These are phyloP conservation scores for Hippocampus mohnikei DNA, from an alignment of 2,113 vertebrate genomes.

Conservation along the genomic window DNA sequence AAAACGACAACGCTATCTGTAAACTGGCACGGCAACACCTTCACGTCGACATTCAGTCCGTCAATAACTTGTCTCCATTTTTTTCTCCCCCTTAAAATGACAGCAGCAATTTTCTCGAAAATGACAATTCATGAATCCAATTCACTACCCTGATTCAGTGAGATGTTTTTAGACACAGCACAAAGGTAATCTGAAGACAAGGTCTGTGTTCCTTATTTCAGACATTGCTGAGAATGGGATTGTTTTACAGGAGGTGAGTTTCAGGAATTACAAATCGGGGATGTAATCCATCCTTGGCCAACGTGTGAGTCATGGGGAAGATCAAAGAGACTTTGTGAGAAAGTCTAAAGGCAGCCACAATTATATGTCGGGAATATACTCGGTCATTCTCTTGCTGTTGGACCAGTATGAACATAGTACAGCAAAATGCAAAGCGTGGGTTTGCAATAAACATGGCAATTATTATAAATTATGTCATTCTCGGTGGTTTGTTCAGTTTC, in stretches of 20 bases:
- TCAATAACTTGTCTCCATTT: slow-evolving; percentile 16
- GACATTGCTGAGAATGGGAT: slow-evolving; percentile 12
- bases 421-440: slow-evolving; percentile 3
- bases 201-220: slow-evolving; percentile 28
- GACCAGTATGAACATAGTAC: neutral
- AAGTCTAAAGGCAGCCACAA: slow-evolving; percentile 12
- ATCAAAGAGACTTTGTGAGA: slow-evolving; percentile 4
- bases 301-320: slow-evolving; percentile 21
- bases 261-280: slow-evolving; percentile 22
- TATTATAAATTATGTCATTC: slow-evolving; percentile 22
- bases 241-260: slow-evolving; percentile 17
- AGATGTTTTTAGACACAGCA: slow-evolving; percentile 16
- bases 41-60: neutral
- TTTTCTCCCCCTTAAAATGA: neutral
- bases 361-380: neutral
- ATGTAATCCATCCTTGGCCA: slow-evolving; percentile 10
- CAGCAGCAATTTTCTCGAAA: slow-evolving; percentile 15
- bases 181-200: slow-evolving; percentile 6
- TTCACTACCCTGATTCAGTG: slow-evolving; percentile 25
- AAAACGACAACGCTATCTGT: neutral
- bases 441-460: slow-evolving; percentile 17
- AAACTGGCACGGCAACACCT: slow-evolving; percentile 6
- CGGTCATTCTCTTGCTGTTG: neutral
- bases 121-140: slow-evolving; percentile 26
- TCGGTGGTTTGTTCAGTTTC: slow-evolving; percentile 13